These are phyloP conservation scores for Euschistus heros DNA, from an alignment of 1,140 invertebrate species.

Conservation along the genomic window DNA sequence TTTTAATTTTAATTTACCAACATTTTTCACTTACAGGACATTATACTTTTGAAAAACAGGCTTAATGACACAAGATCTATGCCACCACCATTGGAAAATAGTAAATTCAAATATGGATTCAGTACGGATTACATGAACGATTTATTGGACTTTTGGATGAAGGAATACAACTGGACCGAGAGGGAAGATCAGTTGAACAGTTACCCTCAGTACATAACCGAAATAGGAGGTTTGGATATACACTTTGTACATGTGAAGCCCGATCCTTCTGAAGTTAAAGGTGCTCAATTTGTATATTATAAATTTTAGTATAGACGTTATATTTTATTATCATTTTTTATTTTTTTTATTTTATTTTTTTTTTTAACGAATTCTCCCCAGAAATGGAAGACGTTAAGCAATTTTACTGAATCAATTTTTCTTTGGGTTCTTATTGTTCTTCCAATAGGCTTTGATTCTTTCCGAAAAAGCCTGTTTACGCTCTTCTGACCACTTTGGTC, in stretches of 20 bases:
- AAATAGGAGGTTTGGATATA: slow-evolving; percentile 57
- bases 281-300: not conserved
- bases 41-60: slow-evolving; percentile 7
- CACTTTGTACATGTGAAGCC: slow-evolving; percentile 60
- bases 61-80: slow-evolving; percentile 20
- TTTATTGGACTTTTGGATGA: slow-evolving; percentile 59
- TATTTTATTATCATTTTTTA: too few relatives aligned
- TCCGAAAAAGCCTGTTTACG: too few relatives aligned
- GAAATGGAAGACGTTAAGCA: too few relatives aligned
- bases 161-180: slow-evolving; percentile 62
- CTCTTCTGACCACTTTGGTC: too few relatives aligned
- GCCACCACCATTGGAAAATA: slow-evolving; percentile 47
- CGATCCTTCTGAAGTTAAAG: not conserved
- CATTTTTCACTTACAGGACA: not conserved
- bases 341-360: too few relatives aligned
- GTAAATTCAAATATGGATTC: slow-evolving; percentile 66
- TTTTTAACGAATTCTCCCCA: too few relatives aligned
- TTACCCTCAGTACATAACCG: slow-evolving; percentile 60
- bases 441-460: too few relatives aligned
- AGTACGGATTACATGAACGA: slow-evolving; percentile 54
- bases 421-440: too few relatives aligned
- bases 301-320: too few relatives aligned
- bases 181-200: slow-evolving; percentile 55
- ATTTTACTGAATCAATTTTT: too few relatives aligned
- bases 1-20: too few relatives aligned